These are phyloP conservation scores for Penaeus monodon DNA, from an alignment of 2,888 invertebrate species.

Conservation along the genomic window DNA sequence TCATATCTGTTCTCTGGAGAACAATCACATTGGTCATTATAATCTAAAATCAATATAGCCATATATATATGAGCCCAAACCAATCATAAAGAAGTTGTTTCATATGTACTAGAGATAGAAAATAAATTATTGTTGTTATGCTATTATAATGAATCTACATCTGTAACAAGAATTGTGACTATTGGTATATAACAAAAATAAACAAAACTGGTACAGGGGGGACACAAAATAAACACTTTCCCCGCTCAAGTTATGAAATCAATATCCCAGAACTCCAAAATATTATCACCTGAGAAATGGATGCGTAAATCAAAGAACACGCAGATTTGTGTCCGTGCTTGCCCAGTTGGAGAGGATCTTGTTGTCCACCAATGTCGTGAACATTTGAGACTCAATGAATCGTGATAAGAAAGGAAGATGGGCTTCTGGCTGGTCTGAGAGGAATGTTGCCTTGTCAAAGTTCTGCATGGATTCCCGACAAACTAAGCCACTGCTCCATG, in stretches of 20 bases:
- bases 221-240: too few relatives aligned
- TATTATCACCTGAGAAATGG: conserved; percentile 77
- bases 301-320: conserved; percentile 87
- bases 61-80: too few relatives aligned
- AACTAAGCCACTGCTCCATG: conserved; percentile 84
- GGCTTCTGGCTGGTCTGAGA: conserved; percentile 96
- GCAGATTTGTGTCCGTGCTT: conserved; percentile 82
- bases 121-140: too few relatives aligned
- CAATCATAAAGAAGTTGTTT: neutral
- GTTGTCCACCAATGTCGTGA: conserved; percentile 94
- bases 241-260: too few relatives aligned
- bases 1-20: conserved; percentile 72
- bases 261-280: too few relatives aligned
- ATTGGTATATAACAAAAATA: neutral
- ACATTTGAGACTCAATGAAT: conserved; percentile 97
- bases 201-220: neutral
- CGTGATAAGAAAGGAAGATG: conserved; percentile 94
- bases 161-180: neutral
- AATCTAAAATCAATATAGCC: conserved; percentile 33
- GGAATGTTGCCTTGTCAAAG: conserved; percentile 97
- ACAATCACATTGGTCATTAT: conserved; percentile 61
- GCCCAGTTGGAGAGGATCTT: conserved; percentile 88
- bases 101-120: too few relatives aligned
- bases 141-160: neutral
- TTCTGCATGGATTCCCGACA: conserved; percentile 94